Evolutionary conservation across 2,113 vertebrate genomes (phyloP), one percentile per base, ranked within the genome.

Genomic region (Carassius gibelio): DNA sequence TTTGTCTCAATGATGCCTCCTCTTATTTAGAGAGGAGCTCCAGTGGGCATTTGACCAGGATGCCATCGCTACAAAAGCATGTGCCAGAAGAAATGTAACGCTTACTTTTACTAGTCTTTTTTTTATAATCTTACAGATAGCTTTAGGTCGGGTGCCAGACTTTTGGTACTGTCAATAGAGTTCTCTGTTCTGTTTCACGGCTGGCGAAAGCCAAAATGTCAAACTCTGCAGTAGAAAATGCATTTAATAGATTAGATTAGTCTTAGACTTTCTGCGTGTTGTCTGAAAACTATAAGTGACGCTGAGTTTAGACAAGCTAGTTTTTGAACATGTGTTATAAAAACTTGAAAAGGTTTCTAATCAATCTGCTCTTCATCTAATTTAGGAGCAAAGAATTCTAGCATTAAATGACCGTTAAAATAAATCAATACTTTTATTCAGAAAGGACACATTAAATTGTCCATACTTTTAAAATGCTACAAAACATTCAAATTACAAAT

Each of bases 151-250:
- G 72, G 17, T 84, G 83, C 42, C 82, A 76, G 57, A 48, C 26
- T 15, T 14, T 83, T 48, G 42, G 8, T 30, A 34, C 68, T 80
- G 48, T 45, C 64, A 71, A 59, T 85, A 42, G 30, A 74, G 52
- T 34, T 26, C 61, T 88, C 15, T 62, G 71, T 84, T 86, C 64
- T 81, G 75, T 45, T 77, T 75, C 57, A 42, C 19, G 75, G 77
- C 81, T 72, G 64, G 82, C 77, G 69, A 72, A 66, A 68, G 82
- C 77, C 59, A 66, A 81, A 86, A 64, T 84, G 87, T 88, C 87
- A 86, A 64, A 75, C 38, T 45, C 50, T 45, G 17, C 26, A 17
- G 68, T 66, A 36, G 59, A 86, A 75, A 75, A 11, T 23, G 81
- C 36, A 81, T 74, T 34, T 81, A 72, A 84, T 64, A 79, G 45